phyloP scores from a whole-genome alignment of 2,113 vertebrate genomes.

The Paraplagusia blochii region DNA sequence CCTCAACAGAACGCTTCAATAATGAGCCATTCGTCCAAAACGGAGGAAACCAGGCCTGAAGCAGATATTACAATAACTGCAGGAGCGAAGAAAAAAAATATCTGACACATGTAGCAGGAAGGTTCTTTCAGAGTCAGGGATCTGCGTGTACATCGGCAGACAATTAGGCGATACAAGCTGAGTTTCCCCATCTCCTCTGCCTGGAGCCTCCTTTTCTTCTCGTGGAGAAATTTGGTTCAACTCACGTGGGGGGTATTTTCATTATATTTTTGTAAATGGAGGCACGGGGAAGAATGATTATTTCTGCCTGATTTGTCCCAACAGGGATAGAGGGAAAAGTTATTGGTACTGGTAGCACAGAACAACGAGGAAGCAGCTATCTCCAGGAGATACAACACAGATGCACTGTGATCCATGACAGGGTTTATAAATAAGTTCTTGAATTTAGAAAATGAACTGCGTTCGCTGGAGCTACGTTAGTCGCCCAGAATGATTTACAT shows the following conservation, averaged over 20 bases:
- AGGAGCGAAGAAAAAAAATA: too few species aligned
- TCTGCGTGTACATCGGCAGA: background rate
- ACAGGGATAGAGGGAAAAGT: too few species aligned
- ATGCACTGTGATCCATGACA: slow-evolving; percentile 21
- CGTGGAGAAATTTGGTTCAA: background rate
- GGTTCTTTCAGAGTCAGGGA: background rate
- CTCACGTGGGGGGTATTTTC: too few species aligned
- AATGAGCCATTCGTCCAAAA: too few species aligned
- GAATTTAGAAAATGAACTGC: slow-evolving; percentile 33
- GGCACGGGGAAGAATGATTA: too few species aligned
- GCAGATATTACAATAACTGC: background rate
- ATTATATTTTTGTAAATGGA: too few species aligned
- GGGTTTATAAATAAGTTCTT: slow-evolving; percentile 36
- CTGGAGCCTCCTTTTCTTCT: background rate
- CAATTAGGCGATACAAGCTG: slow-evolving; percentile 1
- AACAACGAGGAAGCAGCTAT: background rate
- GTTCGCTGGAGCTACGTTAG: too few species aligned
- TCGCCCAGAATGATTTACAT: too few species aligned
- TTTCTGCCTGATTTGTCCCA: too few species aligned
- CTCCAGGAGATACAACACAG: slow-evolving; percentile 6
- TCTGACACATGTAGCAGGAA: background rate
- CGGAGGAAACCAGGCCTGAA: slow-evolving; percentile 3
- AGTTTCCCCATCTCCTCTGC: background rate
- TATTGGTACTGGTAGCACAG: background rate
- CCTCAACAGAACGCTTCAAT: slow-evolving; percentile 7